A percentile compares a stretch with the other conserved stretches of the same genome.
phyloP scores from a whole-genome alignment of 2,797 vertebrate species.

The Micropoecilia bifurca region DNA sequence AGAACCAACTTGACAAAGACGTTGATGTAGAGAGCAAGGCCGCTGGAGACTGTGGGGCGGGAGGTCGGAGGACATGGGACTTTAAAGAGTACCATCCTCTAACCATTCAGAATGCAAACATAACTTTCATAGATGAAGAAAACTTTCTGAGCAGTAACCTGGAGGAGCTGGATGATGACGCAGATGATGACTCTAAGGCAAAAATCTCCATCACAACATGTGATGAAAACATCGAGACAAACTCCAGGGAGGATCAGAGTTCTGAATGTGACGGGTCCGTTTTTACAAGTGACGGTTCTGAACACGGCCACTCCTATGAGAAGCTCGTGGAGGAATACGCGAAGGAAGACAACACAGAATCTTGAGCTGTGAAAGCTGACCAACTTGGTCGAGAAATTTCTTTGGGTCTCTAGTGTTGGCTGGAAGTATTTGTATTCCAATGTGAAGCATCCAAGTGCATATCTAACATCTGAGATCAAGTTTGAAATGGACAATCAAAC shows the following conservation, averaged over 20 bases:
- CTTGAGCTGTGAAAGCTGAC: conserved; percentile 60
- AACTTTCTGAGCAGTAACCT: conserved; percentile 80
- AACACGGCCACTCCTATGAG: conserved; percentile 89
- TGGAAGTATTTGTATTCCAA: conserved; percentile 36
- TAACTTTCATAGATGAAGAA: conserved; percentile 89
- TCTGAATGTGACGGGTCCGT: conserved; percentile 90
- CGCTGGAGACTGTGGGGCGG: conserved; percentile 40
- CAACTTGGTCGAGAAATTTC: neutral
- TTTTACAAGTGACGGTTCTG: conserved; percentile 87
- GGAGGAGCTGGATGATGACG: conserved; percentile 59
- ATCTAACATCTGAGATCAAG: conserved; percentile 32
- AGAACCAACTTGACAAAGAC: conserved; percentile 95
- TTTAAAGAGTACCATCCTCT: conserved; percentile 88
- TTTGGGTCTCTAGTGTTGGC: neutral
- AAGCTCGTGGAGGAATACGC: conserved; percentile 92
- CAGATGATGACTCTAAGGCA: conserved; percentile 69
- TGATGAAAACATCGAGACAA: conserved; percentile 84
- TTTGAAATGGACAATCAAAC: conserved; percentile 33
- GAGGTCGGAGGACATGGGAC: conserved; percentile 83
- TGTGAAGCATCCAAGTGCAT: conserved; percentile 36
- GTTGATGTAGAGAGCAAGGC: conserved; percentile 79
- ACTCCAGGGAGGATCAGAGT: conserved; percentile 85
- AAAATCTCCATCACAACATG: conserved; percentile 79
- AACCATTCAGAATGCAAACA: conserved; percentile 88
- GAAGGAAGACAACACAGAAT: conserved; percentile 85